phyloP scores from a whole-genome alignment of 2,113 vertebrate genomes.

The Microtus oregoni region DNA sequence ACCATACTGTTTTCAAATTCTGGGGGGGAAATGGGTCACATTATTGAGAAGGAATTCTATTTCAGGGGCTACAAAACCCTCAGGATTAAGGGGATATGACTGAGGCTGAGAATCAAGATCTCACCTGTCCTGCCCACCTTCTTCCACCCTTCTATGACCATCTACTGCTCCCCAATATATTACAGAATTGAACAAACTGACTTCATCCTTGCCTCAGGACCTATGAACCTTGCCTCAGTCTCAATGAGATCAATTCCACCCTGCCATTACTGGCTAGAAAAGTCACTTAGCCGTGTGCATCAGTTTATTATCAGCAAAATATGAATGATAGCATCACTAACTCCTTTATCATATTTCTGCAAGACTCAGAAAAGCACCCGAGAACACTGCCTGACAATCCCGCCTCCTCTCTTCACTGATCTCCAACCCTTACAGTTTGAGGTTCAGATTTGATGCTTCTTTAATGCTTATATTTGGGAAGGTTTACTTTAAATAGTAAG shows the following conservation, averaged over 20 bases:
- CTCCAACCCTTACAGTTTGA: background rate
- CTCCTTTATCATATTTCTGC: background rate
- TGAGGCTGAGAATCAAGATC: background rate
- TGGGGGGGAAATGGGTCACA: background rate
- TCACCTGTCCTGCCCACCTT: background rate
- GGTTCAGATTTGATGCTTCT: background rate
- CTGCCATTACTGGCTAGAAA: background rate
- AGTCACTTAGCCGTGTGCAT: background rate
- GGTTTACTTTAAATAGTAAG: background rate
- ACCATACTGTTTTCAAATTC: background rate
- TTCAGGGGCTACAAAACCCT: background rate
- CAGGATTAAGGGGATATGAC: background rate
- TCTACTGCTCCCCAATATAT: background rate
- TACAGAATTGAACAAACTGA: background rate
- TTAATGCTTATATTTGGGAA: background rate
- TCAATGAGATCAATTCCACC: background rate
- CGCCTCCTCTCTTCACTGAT: background rate
- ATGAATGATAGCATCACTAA: background rate
- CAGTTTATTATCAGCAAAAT: constrained; percentile 8
- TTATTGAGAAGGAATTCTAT: background rate
- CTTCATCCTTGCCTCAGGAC: background rate
- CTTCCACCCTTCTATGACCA: background rate
- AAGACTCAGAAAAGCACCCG: background rate
- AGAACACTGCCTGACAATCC: background rate
- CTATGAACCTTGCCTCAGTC: background rate